Evolutionary conservation across 1,140 invertebrate species (phyloP).

Genomic region (Periplaneta americana): DNA sequence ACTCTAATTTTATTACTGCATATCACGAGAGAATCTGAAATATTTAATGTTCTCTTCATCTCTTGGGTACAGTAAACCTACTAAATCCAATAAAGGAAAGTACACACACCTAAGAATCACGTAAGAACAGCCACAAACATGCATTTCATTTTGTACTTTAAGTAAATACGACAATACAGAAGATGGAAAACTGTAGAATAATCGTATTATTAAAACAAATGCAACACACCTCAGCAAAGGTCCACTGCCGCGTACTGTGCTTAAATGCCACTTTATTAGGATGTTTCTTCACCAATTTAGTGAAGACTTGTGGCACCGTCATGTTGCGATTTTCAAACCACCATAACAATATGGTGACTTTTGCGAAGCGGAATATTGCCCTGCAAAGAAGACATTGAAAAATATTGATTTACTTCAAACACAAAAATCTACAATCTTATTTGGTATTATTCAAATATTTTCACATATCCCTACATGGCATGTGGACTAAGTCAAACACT

Average conservation of each 20-base stretch:
- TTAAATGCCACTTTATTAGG: conserved; percentile 7
- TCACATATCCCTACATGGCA: no score
- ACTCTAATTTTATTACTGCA: no score
- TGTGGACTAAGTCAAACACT: no score
- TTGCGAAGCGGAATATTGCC: background rate
- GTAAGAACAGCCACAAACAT: background rate
- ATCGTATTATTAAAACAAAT: background rate
- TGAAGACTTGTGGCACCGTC: background rate
- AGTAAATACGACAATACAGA: background rate
- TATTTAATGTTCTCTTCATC: no score
- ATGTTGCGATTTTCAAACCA: conserved; percentile 1
- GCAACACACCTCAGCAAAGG: conserved; percentile 1
- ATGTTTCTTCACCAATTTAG: background rate
- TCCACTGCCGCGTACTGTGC: conserved; percentile 3
- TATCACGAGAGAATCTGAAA: no score
- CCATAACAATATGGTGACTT: background rate
- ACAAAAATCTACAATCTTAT: no score
- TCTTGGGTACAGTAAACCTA: background rate
- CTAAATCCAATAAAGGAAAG: background rate
- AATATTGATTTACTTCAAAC: no score
- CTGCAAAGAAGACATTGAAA: background rate
- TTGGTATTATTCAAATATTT: no score
- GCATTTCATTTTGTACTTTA: background rate
- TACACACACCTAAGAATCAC: background rate
- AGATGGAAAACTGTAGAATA: background rate